Conservation (phyloP, 64 coral and sea anemone genomes). For the Stichodactyla helianthus region DNA sequence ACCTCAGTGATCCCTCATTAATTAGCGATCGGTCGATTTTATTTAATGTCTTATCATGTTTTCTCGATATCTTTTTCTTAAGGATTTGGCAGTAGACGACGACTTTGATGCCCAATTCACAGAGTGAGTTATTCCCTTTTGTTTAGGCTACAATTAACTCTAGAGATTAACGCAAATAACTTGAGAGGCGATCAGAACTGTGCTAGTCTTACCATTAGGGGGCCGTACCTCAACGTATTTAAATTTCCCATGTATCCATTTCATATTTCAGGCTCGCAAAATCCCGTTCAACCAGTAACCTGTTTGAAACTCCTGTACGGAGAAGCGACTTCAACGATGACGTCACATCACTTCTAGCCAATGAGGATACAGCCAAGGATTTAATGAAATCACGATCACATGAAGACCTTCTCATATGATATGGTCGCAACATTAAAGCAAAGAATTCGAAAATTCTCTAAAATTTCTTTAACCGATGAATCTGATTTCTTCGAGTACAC, state of each 20-base stretch:
- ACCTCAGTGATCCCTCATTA: too few relatives aligned
- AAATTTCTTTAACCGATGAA: too few relatives aligned
- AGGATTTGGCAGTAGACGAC: neutral
- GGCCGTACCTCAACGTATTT: neutral
- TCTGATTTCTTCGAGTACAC: too few relatives aligned
- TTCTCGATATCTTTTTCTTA: neutral
- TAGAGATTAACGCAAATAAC: neutral
- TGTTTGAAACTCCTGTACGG: conserved; percentile 15
- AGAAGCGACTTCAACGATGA: conserved; percentile 19
- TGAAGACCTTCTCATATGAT: neutral
- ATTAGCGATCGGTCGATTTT: too few relatives aligned
- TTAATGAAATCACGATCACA: conserved; percentile 4
- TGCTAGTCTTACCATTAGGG: neutral
- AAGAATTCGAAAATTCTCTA: too few relatives aligned
- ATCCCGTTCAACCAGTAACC: conserved; percentile 10
- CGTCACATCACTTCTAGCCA: conserved; percentile 3
- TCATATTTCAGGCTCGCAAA: conserved; percentile 16
- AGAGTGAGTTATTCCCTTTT: neutral
- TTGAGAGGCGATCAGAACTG: neutral
- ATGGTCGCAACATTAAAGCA: too few relatives aligned
- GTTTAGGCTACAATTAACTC: too few relatives aligned
- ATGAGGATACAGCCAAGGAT: conserved; percentile 4
- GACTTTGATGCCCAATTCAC: conserved; percentile 14
- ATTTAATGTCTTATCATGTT: too few relatives aligned
- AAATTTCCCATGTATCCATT: neutral